These are phyloP conservation scores for Panzeria rudis DNA, from an alignment of 2,888 invertebrate genomes.

Conservation along the genomic window DNA sequence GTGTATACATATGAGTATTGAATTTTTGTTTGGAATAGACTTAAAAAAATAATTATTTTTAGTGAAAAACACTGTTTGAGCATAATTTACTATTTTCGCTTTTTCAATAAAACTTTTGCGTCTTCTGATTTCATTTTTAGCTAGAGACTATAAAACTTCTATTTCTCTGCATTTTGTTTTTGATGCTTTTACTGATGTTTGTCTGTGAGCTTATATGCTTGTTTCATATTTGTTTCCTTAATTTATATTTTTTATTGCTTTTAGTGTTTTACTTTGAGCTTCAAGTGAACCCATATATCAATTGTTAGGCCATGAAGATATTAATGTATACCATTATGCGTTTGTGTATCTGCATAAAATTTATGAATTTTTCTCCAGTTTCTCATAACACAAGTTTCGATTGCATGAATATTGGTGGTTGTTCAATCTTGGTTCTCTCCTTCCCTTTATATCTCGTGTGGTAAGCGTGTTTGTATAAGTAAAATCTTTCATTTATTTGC, in stretches of 20 bases:
- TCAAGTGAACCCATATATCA: slow-evolving; percentile 81
- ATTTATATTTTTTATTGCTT: slow-evolving; percentile 23
- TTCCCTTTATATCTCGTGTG: slow-evolving; percentile 16
- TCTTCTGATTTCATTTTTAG: neutral
- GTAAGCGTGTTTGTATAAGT: neutral
- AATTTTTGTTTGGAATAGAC: no score
- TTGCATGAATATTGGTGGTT: slow-evolving; percentile 5
- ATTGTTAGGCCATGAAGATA: slow-evolving; percentile 78
- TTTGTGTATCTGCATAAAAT: slow-evolving; percentile 57
- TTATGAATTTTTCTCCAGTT: slow-evolving; percentile 62
- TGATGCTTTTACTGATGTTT: slow-evolving; percentile 29
- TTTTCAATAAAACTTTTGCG: no score
- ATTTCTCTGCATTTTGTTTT: neutral
- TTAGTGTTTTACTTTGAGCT: slow-evolving; percentile 73
- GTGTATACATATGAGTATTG: no score
- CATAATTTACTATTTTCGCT: no score
- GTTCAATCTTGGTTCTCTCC: slow-evolving; percentile 35
- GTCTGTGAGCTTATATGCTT: slow-evolving; percentile 23
- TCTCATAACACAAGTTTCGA: slow-evolving; percentile 30
- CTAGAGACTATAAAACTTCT: slow-evolving; percentile 12
- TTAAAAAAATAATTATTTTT: no score
- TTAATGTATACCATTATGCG: slow-evolving; percentile 63
- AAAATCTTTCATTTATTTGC: slow-evolving; percentile 81
- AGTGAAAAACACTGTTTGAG: no score
- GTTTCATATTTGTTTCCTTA: neutral